phyloP scores from a whole-genome alignment of 2,113 vertebrate genomes.

The Malurus alboscapulatus region DNA sequence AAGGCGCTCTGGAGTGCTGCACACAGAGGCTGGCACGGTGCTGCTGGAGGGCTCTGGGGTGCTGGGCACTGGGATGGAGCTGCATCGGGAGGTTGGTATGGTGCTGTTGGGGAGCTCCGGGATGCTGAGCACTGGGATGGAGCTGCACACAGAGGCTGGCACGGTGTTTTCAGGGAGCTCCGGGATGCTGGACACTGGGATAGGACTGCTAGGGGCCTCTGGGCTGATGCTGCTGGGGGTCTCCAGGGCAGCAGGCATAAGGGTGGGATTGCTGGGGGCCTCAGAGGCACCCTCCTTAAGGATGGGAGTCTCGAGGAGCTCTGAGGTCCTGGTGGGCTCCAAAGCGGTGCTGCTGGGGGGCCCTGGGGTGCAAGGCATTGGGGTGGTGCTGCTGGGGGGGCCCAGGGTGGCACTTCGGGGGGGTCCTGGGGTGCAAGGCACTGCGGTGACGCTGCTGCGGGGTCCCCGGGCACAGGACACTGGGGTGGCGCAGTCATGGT shows the following conservation, averaged over 20 bases:
- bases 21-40: background rate
- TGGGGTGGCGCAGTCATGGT: background rate
- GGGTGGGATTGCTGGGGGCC: background rate
- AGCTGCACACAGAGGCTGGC: background rate
- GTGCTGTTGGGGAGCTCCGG: background rate
- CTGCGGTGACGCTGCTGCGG: background rate
- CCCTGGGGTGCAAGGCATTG: background rate
- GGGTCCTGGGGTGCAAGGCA: background rate
- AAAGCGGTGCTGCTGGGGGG: background rate
- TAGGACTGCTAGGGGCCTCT: background rate
- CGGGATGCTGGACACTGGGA: rapidly evolving
- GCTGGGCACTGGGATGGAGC: rapidly evolving
- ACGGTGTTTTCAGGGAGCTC: rapidly evolving
- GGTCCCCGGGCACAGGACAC: background rate
- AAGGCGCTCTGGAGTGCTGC: background rate
- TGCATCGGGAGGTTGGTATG: background rate
- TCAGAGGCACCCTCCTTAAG: background rate
- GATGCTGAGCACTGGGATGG: too few species aligned
- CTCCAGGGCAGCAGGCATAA: background rate
- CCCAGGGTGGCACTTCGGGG: rapidly evolving
- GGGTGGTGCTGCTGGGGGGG: background rate
- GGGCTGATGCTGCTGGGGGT: background rate
- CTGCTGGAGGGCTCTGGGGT: background rate
- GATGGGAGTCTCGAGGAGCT: background rate
- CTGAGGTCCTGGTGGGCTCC: background rate